Evolutionary conservation across 2,113 vertebrate genomes (phyloP), one percentile per base, ranked within the genome.

Genomic region (Numida meleagris): DNA sequence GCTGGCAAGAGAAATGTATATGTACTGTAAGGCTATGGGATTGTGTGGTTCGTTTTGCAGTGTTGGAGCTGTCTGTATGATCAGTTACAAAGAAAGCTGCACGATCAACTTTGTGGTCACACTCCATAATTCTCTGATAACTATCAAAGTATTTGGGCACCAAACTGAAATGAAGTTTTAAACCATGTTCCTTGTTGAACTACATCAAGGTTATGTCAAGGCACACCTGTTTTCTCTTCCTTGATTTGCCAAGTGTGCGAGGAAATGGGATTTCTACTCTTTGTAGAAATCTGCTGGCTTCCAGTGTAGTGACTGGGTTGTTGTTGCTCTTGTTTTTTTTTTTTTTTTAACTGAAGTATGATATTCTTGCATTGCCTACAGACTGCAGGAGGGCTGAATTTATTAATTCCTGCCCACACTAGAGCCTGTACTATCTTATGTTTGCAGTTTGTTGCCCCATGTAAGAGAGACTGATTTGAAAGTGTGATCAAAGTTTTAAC

Each of bases 171-270:
- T 4, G 10, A 23, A 68, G 40, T 79, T 91, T 84, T 72, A 76
- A 94, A 27, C 74, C 43, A 9, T 51, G 53, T 82, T 94, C 3
- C 46, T 81, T 51, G 62, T 57, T 85, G 48, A 89, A 40, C 70
- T 89, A 16, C 71, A 19, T 73, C 43, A 68, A 87, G 66, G 29
- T 84, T 91, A 82, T 78, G 61, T 89, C 81, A 87, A 67, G 43
- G 67, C 85, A 95, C 93, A 82, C 27, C 36, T 95, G 62, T 78
- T 91, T 95, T 50, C 25, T 86, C 40, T 13, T 86, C 61, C 57
- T 79, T 0, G 0, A 58, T 87, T 89, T 95, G 93, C 70, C 71
- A 91, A 29, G 14, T 17, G 10, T 91, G 48, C 1, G 5, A 85
- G 78, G 82, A 89, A 93, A 66, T 82, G 67, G 27, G 62, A 58